phyloP scores from a whole-genome alignment of 2,797 vertebrate species.

The Manis pentadactyla region DNA sequence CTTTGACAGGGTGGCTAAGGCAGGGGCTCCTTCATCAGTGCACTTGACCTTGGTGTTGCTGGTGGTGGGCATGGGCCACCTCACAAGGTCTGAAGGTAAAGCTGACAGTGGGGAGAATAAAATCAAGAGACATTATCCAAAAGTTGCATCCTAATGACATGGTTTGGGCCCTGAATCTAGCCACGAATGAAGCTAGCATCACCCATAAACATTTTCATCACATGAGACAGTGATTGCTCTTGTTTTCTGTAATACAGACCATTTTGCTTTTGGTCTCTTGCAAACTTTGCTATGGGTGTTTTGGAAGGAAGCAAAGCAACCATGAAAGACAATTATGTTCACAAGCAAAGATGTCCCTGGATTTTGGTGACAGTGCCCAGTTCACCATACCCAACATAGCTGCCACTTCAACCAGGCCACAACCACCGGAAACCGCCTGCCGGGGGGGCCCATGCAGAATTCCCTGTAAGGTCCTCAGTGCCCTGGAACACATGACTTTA shows the following conservation, averaged over 20 bases:
- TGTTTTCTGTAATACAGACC: neutral
- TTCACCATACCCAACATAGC: neutral
- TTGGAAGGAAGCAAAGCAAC: neutral
- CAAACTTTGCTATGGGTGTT: neutral
- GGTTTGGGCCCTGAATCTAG: neutral
- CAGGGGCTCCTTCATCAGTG: neutral
- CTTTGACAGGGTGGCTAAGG: neutral
- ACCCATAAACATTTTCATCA: too few species aligned
- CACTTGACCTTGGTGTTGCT: neutral
- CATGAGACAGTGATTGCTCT: neutral
- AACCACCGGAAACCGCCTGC: neutral
- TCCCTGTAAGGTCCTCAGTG: fast-evolving
- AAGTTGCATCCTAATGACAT: neutral
- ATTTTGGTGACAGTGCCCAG: too few species aligned
- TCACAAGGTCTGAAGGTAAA: neutral
- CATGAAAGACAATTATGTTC: neutral
- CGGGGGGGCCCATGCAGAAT: neutral
- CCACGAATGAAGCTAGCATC: neutral
- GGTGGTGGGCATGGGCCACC: neutral
- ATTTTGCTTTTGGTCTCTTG: neutral
- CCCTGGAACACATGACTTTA: neutral
- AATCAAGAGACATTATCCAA: neutral
- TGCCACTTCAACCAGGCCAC: neutral
- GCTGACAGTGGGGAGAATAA: neutral
- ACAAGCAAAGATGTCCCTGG: neutral